Conservation (phyloP, 2,888 invertebrate species). For the Gasteruption jaculator region DNA sequence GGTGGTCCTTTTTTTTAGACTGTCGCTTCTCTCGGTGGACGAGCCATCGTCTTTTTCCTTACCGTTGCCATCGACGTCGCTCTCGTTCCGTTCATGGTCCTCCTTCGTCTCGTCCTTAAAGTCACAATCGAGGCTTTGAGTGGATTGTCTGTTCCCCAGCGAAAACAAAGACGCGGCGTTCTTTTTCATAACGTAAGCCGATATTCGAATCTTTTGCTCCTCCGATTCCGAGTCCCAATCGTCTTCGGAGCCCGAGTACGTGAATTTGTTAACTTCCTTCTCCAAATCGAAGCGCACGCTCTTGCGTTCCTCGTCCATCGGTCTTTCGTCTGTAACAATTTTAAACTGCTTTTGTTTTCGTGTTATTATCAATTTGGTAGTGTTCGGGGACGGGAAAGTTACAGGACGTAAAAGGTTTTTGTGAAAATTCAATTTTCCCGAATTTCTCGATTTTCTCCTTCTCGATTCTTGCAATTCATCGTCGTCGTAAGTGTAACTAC, state of each 20-base stretch:
- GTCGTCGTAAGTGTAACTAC: too few species aligned
- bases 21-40: slow-evolving; percentile 14
- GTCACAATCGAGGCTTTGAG: slow-evolving; percentile 9
- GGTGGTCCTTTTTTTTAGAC: slow-evolving; percentile 24
- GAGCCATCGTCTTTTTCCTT: too few species aligned
- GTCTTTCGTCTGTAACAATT: slow-evolving; percentile 37
- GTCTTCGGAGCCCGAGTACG: slow-evolving; percentile 40
- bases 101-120: slow-evolving; percentile 9
- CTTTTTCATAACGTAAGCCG: slow-evolving; percentile 10
- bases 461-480: too few species aligned
- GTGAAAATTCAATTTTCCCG: too few species aligned
- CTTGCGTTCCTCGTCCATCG: slow-evolving; percentile 70
- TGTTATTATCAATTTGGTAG: too few species aligned
- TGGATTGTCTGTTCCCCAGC: too few species aligned
- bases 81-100: slow-evolving; percentile 1
- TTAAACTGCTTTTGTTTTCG: too few species aligned
- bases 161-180: background rate
- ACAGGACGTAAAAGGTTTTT: too few species aligned
- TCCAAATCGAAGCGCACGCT: slow-evolving; percentile 67
- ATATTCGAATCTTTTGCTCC: slow-evolving; percentile 26
- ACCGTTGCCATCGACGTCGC: slow-evolving; percentile 4
- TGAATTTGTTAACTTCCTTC: slow-evolving; percentile 51
- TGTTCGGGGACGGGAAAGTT: too few species aligned
- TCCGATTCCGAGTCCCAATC: slow-evolving; percentile 39
- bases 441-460: too few species aligned